Percentiles rank a stretch among this genome's conserved stretches.
These are phyloP conservation scores for Podabrus alpinus DNA, from an alignment of 2,888 invertebrate species.

Conservation along the genomic window DNA sequence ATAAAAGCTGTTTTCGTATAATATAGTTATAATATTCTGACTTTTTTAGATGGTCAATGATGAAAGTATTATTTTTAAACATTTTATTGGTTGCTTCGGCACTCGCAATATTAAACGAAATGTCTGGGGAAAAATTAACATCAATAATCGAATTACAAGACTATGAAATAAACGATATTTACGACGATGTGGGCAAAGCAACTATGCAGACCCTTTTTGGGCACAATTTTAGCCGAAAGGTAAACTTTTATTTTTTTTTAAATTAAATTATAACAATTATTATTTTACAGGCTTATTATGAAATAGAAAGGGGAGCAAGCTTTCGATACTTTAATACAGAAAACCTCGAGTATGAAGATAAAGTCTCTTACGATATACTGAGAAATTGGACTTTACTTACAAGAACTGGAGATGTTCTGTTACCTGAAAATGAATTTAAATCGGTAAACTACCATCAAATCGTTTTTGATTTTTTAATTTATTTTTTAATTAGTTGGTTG, in stretches of 20 bases:
- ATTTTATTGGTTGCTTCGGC: neutral
- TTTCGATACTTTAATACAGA: slow-evolving; percentile 53
- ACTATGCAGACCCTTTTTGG: slow-evolving; percentile 49
- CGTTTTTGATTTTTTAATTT: neutral
- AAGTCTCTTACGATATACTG: slow-evolving; percentile 49
- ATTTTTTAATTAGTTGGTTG: slow-evolving; percentile 26
- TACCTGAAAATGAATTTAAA: slow-evolving; percentile 60
- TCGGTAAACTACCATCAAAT: slow-evolving; percentile 47
- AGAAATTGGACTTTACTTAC: slow-evolving; percentile 58
- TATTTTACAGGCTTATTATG: slow-evolving; percentile 49
- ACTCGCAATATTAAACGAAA: slow-evolving; percentile 5
- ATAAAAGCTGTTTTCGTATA: neutral
- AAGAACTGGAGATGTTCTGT: slow-evolving; percentile 59
- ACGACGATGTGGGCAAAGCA: slow-evolving; percentile 33
- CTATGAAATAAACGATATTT: slow-evolving; percentile 41
- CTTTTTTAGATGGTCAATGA: neutral
- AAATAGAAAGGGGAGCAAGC: slow-evolving; percentile 58
- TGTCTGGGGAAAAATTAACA: slow-evolving; percentile 1
- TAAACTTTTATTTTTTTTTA: slow-evolving; percentile 21
- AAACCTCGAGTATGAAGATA: slow-evolving; percentile 24
- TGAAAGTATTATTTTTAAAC: neutral
- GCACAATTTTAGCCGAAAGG: slow-evolving; percentile 40
- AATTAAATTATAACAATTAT: neutral
- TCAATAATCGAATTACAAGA: slow-evolving; percentile 38
- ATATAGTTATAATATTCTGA: neutral